phyloP scores from a whole-genome alignment of 2,797 vertebrate species.

The Macroramphosus scolopax region DNA sequence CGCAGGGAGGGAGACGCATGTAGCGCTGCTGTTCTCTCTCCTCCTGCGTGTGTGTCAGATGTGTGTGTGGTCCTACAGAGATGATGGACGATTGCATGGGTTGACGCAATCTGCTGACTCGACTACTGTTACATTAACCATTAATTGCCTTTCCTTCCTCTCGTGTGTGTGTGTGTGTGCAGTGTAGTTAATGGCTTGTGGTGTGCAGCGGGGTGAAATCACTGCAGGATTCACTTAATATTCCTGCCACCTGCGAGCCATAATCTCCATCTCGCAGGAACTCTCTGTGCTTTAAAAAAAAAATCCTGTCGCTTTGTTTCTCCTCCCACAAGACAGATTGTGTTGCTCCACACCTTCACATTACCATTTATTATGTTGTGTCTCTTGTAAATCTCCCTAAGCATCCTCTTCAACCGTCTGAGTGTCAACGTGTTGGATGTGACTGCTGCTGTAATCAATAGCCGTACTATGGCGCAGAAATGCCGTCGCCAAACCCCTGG shows the following conservation, averaged over 20 bases:
- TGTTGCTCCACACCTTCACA: constrained; percentile 8
- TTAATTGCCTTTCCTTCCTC: constrained; percentile 52
- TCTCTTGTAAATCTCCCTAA: constrained; percentile 26
- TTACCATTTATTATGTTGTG: constrained; percentile 10
- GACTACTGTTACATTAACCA: constrained; percentile 55
- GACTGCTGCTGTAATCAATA: constrained; percentile 14
- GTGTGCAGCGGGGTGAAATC: constrained; percentile 51
- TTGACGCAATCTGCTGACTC: constrained; percentile 61
- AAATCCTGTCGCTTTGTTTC: constrained; percentile 45
- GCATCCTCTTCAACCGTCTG: constrained; percentile 20
- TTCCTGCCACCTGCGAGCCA: constrained; percentile 60
- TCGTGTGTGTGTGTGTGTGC: constrained; percentile 24
- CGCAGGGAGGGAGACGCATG: too few relatives aligned
- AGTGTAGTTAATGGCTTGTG: constrained; percentile 58
- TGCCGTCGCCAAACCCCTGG: background rate
- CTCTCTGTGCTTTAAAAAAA: constrained; percentile 16
- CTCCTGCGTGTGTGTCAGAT: constrained; percentile 6
- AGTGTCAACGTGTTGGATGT: constrained; percentile 8
- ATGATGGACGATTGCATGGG: constrained; percentile 55
- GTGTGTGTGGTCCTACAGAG: constrained; percentile 35
- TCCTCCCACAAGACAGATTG: constrained; percentile 20
- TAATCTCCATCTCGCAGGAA: constrained; percentile 62
- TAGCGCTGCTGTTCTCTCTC: background rate
- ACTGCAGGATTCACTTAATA: constrained; percentile 68
- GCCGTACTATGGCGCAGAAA: constrained; percentile 7